Conservation (phyloP, 2,888 invertebrate genomes). For the Pherbina coryleti region DNA sequence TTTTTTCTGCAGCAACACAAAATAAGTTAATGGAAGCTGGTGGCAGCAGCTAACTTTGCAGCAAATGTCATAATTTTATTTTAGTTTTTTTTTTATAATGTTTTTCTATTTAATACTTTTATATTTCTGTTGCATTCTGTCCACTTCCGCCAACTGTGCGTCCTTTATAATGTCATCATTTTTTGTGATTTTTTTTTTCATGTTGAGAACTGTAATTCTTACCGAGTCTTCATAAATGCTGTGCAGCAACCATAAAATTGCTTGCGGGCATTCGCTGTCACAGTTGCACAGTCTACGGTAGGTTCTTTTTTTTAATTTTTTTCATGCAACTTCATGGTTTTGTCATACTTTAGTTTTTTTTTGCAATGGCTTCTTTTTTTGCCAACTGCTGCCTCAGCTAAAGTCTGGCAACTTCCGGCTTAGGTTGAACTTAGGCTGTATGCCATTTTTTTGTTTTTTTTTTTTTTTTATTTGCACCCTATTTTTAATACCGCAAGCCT, state of each 20-base stretch:
- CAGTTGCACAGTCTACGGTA: constrained; percentile 32
- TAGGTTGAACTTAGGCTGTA: constrained; percentile 5
- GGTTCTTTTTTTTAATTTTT: background rate
- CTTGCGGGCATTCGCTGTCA: constrained; percentile 24
- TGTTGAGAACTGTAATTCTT: background rate
- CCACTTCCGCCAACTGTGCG: constrained; percentile 14
- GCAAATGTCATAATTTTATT: constrained; percentile 34
- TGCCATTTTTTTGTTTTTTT: background rate
- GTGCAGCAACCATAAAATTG: constrained; percentile 22
- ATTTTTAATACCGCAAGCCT: constrained; percentile 26
- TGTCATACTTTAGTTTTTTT: background rate
- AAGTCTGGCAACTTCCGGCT: constrained; percentile 28
- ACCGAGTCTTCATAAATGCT: constrained; percentile 5
- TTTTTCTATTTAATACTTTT: background rate
- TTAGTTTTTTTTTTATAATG: background rate
- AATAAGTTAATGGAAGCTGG: constrained; percentile 28
- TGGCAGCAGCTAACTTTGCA: constrained; percentile 26
- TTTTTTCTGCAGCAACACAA: constrained; percentile 7
- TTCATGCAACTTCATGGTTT: background rate
- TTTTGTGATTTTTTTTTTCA: background rate
- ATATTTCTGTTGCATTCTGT: background rate
- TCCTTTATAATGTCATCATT: constrained; percentile 24
- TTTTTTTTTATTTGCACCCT: background rate
- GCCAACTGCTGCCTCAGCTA: constrained; percentile 23
- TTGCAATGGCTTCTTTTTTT: background rate